Conservation (phyloP, 1,140 invertebrate species). For the Nixonia krombeini region DNA sequence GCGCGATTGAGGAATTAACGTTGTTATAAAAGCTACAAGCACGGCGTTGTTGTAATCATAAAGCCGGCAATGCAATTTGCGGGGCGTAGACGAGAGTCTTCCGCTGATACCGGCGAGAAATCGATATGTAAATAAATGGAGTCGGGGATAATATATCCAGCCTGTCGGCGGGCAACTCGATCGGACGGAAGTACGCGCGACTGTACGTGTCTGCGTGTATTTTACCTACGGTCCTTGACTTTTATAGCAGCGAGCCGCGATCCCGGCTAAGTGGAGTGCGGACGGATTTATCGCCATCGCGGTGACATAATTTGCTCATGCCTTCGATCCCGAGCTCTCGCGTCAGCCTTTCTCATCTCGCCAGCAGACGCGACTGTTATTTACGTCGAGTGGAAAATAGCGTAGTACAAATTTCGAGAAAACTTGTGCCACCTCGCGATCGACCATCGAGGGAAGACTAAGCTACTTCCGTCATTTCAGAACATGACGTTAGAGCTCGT, state of each 20-base stretch:
- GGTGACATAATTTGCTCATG: slow-evolving; percentile 40
- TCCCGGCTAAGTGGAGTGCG: slow-evolving; percentile 31
- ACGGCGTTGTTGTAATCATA: too few species aligned
- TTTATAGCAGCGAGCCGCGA: slow-evolving; percentile 32
- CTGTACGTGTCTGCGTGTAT: slow-evolving; percentile 32
- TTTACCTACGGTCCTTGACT: slow-evolving; percentile 46
- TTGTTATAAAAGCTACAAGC: too few species aligned
- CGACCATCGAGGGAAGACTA: too few species aligned
- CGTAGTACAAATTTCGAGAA: too few species aligned
- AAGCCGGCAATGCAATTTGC: too few species aligned
- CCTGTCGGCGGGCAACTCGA: slow-evolving; percentile 41
- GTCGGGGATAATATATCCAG: slow-evolving; percentile 30
- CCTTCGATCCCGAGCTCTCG: slow-evolving; percentile 14
- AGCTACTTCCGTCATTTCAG: too few species aligned
- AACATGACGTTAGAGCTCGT: too few species aligned
- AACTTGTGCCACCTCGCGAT: too few species aligned
- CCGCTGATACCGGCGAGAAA: slow-evolving; percentile 22
- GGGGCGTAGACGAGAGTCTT: too few species aligned
- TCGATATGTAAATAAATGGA: slow-evolving; percentile 44
- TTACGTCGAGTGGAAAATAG: too few species aligned
- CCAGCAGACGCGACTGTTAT: background rate
- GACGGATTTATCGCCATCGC: slow-evolving; percentile 37
- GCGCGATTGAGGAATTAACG: too few species aligned
- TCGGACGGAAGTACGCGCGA: slow-evolving; percentile 43
- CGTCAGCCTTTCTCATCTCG: slow-evolving; percentile 20